Evolutionary conservation across 2,113 vertebrate species (phyloP).

Genomic region (Cyphomyrus discorhynchus): DNA sequence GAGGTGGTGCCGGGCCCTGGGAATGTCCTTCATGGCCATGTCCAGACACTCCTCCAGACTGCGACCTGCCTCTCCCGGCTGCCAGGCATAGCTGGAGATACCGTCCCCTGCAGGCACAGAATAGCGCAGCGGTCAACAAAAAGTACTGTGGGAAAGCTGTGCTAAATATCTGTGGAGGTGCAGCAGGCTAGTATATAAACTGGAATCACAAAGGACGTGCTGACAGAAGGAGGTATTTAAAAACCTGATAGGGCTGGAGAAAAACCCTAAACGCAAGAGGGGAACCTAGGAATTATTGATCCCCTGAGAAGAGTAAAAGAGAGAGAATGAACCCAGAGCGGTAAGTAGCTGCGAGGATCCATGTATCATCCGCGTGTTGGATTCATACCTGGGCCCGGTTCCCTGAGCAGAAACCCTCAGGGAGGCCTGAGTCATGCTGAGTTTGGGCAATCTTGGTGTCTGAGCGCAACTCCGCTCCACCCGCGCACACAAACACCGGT

Average conservation of each 20-base stretch:
- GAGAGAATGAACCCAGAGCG: background rate
- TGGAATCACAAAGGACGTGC: background rate
- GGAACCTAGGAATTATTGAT: background rate
- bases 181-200: background rate
- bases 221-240: background rate
- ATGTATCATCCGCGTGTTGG: background rate
- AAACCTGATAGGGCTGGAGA: background rate
- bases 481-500: background rate
- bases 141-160: background rate
- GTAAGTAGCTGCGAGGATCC: background rate
- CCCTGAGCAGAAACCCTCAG: background rate
- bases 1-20: conserved; percentile 52
- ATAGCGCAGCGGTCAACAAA: background rate
- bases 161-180: background rate
- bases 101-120: conserved; percentile 46
- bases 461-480: background rate
- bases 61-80: conserved; percentile 42
- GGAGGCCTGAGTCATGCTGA: background rate
- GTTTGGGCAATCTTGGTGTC: background rate
- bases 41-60: conserved; percentile 62
- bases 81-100: conserved; percentile 60
- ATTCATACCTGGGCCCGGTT: background rate
- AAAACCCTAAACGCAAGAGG: background rate
- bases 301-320: background rate
- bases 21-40: conserved; percentile 56